Conservation (phyloP, 2,113 vertebrate genomes). For the Nannospalax galili region DNA sequence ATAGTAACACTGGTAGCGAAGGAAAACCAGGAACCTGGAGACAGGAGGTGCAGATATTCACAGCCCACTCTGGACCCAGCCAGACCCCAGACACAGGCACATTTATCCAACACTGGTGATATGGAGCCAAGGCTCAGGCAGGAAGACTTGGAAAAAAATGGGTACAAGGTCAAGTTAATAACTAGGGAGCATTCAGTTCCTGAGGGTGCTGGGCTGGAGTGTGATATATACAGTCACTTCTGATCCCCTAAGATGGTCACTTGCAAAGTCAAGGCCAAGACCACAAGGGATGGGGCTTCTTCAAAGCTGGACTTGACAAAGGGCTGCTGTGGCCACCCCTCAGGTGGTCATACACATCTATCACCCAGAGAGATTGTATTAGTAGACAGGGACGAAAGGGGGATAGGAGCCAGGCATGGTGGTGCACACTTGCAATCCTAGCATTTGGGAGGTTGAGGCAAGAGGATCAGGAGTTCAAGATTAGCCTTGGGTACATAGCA, state of each 20-base stretch:
- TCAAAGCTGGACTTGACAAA: too few relatives aligned
- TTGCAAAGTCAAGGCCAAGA: too few relatives aligned
- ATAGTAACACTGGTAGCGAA: constrained; percentile 96
- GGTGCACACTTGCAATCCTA: too few relatives aligned
- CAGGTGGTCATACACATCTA: rapidly evolving
- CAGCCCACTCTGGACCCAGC: neutral
- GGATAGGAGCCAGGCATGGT: too few relatives aligned
- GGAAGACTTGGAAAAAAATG: too few relatives aligned
- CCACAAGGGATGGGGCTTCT: too few relatives aligned
- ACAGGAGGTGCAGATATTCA: constrained; percentile 12
- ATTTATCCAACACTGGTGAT: rapidly evolving
- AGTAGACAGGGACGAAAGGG: neutral
- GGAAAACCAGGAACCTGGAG: constrained; percentile 93
- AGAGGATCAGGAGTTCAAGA: too few relatives aligned
- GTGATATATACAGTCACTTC: neutral
- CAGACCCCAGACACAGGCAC: rapidly evolving
- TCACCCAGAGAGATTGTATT: neutral
- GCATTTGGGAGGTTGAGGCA: too few relatives aligned
- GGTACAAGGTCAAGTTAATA: neutral
- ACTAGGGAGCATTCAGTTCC: neutral
- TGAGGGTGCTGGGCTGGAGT: neutral
- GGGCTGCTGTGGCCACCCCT: too few relatives aligned
- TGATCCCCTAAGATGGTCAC: too few relatives aligned
- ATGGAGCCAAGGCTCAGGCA: neutral
- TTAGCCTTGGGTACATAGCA: too few relatives aligned